A percentile compares a stretch with the other conserved stretches of the same genome.
Evolutionary conservation across 1,140 invertebrate species (phyloP).

Genomic region (Colletes latitarsis): DNA sequence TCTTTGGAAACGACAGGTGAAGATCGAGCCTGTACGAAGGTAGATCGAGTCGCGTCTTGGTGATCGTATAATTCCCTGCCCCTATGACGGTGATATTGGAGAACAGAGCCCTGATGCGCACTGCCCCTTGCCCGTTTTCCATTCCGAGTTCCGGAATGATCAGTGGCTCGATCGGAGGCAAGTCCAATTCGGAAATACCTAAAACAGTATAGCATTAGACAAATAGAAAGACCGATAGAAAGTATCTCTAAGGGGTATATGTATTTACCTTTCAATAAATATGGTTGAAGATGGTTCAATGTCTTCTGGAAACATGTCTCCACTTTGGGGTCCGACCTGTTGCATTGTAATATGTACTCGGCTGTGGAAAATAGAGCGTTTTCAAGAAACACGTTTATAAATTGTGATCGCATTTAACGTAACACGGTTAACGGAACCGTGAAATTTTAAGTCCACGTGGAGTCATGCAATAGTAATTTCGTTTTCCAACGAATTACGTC

Average conservation of each 20-base stretch:
- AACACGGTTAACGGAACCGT: background rate
- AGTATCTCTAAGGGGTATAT: background rate
- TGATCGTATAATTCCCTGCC: slow-evolving; percentile 87
- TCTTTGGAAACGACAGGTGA: slow-evolving; percentile 85
- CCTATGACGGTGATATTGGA: slow-evolving; percentile 87
- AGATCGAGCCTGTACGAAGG: slow-evolving; percentile 86
- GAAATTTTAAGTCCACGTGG: slow-evolving; percentile 11
- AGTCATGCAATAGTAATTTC: slow-evolving; percentile 6
- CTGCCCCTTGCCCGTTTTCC: slow-evolving; percentile 88
- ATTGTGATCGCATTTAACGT: background rate
- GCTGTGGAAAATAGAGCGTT: slow-evolving; percentile 82
- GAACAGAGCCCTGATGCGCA: slow-evolving; percentile 86
- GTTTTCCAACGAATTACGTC: background rate
- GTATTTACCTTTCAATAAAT: slow-evolving; percentile 82
- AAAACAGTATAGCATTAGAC: background rate
- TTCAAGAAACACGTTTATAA: background rate
- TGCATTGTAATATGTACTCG: slow-evolving; percentile 87
- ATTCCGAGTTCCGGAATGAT: slow-evolving; percentile 86
- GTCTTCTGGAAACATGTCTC: slow-evolving; percentile 86
- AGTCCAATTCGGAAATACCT: slow-evolving; percentile 86
- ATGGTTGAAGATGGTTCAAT: slow-evolving; percentile 87
- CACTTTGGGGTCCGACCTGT: slow-evolving; percentile 84
- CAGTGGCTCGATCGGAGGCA: slow-evolving; percentile 88
- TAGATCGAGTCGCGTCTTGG: slow-evolving; percentile 82
- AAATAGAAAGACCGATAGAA: background rate